Percentiles rank a stretch among this genome's conserved stretches.
phyloP scores from a whole-genome alignment of 1,140 invertebrate genomes.

The Drosophila sp. region DNA sequence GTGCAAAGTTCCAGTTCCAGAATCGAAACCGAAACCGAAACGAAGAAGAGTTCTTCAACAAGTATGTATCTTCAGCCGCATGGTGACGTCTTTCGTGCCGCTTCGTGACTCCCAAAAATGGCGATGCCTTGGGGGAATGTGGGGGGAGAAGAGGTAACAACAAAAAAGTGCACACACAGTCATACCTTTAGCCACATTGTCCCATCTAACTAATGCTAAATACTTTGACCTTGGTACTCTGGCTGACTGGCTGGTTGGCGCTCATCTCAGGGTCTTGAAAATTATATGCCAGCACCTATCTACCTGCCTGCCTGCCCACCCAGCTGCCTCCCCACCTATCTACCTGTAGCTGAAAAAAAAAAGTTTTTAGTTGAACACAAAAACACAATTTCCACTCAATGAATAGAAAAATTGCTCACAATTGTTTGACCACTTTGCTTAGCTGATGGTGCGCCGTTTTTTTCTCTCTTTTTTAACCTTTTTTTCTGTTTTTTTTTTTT shows the following conservation, averaged over 20 bases:
- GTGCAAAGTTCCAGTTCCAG: conserved; percentile 10
- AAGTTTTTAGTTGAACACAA: conserved; percentile 38
- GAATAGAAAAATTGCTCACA: conserved; percentile 79
- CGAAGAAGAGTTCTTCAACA: conserved; percentile 62
- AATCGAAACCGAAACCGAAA: conserved; percentile 33
- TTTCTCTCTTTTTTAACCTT: conserved; percentile 20
- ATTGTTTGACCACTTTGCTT: conserved; percentile 51
- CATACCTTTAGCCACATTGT: conserved; percentile 1
- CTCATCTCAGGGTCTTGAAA: conserved; percentile 75
- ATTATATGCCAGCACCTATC: conserved; percentile 63
- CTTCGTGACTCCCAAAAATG: conserved; percentile 77
- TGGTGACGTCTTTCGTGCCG: conserved; percentile 76
- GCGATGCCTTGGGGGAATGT: conserved; percentile 9
- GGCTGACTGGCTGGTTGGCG: conserved; percentile 36
- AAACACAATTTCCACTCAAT: conserved; percentile 76
- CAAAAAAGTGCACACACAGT: conserved; percentile 16
- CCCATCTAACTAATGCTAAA: conserved; percentile 69
- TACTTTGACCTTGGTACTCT: conserved; percentile 71
- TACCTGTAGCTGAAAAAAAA: neutral
- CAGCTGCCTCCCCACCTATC: neutral
- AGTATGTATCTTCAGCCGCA: conserved; percentile 17
- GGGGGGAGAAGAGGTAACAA: neutral
- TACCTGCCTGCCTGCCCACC: conserved; percentile 34
- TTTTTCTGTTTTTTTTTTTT: conserved; percentile 25
- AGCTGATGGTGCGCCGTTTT: conserved; percentile 20